These are phyloP conservation scores for Actinia tenebrosa DNA, from an alignment of 64 coral and sea anemone species.

Conservation along the genomic window DNA sequence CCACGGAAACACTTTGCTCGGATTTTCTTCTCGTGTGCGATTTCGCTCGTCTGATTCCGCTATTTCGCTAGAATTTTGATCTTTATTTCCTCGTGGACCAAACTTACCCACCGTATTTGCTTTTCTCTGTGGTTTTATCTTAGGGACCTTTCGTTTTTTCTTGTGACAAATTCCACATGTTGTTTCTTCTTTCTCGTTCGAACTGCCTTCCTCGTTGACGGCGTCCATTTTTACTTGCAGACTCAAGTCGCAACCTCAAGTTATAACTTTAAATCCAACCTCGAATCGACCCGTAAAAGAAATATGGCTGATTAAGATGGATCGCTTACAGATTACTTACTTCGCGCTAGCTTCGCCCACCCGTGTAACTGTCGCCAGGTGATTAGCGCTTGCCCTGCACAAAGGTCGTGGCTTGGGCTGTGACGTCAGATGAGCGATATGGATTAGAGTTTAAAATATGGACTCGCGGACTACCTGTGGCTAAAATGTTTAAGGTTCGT, in stretches of 20 bases:
- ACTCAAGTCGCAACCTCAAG: background rate
- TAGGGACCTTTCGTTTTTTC: background rate
- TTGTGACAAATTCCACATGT: background rate
- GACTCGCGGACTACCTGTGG: too few species aligned
- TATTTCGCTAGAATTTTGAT: background rate
- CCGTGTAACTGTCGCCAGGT: background rate
- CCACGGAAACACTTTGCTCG: background rate
- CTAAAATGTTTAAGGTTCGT: too few species aligned
- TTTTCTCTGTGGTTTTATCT: background rate
- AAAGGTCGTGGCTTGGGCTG: background rate
- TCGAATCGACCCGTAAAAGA: background rate
- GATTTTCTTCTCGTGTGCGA: background rate
- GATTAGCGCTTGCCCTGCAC: background rate
- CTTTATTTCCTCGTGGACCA: background rate
- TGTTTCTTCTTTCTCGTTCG: background rate
- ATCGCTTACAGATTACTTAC: background rate
- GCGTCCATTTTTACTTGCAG: background rate
- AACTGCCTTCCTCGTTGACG: background rate
- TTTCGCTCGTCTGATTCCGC: background rate
- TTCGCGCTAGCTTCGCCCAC: background rate
- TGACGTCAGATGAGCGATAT: background rate
- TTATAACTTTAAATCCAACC: background rate
- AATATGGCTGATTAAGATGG: background rate
- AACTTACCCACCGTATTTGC: background rate
- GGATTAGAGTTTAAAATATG: too few species aligned